phyloP scores from a whole-genome alignment of 2,113 vertebrate genomes.

The Psophia crepitans region DNA sequence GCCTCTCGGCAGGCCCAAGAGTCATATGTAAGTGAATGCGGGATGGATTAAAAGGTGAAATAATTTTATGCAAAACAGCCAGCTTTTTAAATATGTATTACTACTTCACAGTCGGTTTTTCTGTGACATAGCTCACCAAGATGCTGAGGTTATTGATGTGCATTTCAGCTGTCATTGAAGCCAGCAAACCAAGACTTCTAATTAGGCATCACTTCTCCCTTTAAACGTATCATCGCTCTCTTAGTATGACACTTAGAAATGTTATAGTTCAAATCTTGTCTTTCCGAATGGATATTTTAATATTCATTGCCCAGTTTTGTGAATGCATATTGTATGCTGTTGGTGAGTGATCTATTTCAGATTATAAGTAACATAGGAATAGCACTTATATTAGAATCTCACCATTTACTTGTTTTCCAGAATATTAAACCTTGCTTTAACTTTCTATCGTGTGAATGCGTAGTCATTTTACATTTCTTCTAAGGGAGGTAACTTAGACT shows the following conservation, averaged over 20 bases:
- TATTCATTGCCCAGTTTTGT: background rate
- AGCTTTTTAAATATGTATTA: background rate
- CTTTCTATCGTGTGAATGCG: background rate
- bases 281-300: background rate
- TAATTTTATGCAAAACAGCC: background rate
- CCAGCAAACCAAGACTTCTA: background rate
- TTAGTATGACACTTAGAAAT: background rate
- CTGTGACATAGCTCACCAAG: background rate
- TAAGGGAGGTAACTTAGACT: background rate
- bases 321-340: background rate
- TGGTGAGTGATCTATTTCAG: background rate
- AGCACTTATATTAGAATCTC: background rate
- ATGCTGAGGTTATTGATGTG: background rate
- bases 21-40: background rate
- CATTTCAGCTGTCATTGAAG: background rate
- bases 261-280: no score
- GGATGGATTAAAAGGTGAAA: background rate
- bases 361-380: background rate
- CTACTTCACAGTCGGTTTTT: background rate
- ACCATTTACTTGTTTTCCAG: background rate
- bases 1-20: background rate
- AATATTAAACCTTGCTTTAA: background rate
- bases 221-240: background rate
- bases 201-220: background rate
- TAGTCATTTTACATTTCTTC: background rate